phyloP scores from a whole-genome alignment of 2,113 vertebrate genomes.

The Cheilinus undulatus region DNA sequence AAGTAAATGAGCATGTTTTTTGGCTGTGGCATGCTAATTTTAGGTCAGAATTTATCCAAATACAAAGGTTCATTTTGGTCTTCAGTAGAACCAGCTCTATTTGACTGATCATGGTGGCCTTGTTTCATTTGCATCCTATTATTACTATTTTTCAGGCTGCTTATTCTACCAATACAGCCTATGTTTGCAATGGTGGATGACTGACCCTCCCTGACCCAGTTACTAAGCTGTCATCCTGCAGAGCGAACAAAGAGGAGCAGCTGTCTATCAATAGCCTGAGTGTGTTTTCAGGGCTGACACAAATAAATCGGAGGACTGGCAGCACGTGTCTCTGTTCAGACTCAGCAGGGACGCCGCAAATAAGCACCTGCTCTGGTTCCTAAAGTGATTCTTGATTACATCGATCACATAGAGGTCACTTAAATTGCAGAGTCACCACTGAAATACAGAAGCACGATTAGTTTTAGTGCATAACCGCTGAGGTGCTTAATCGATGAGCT shows the following conservation, averaged over 20 bases:
- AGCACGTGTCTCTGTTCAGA: conserved; percentile 28
- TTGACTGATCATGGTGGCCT: neutral
- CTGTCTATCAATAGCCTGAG: conserved; percentile 69
- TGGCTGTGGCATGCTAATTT: conserved; percentile 1
- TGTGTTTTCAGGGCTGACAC: conserved; percentile 38
- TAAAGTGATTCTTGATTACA: neutral
- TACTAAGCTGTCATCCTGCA: conserved; percentile 72
- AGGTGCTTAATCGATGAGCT: neutral
- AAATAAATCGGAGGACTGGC: neutral
- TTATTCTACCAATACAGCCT: conserved; percentile 31
- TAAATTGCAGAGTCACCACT: conserved; percentile 25
- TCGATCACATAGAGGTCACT: conserved; percentile 4
- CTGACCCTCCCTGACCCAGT: conserved; percentile 75
- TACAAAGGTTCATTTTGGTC: neutral
- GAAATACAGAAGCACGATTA: neutral
- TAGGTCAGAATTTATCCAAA: neutral
- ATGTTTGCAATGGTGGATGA: conserved; percentile 35
- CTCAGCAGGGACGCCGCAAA: conserved; percentile 21
- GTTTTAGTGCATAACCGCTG: neutral
- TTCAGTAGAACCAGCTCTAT: neutral
- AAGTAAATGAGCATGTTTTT: neutral
- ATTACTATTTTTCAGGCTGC: conserved; percentile 27
- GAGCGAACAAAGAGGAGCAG: conserved; percentile 76
- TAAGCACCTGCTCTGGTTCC: conserved; percentile 18
- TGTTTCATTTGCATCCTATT: conserved; percentile 31